A percentile compares a stretch with the other conserved stretches of the same genome.
phyloP scores from a whole-genome alignment of 2,888 invertebrate genomes.

The Cosmia trapezina region DNA sequence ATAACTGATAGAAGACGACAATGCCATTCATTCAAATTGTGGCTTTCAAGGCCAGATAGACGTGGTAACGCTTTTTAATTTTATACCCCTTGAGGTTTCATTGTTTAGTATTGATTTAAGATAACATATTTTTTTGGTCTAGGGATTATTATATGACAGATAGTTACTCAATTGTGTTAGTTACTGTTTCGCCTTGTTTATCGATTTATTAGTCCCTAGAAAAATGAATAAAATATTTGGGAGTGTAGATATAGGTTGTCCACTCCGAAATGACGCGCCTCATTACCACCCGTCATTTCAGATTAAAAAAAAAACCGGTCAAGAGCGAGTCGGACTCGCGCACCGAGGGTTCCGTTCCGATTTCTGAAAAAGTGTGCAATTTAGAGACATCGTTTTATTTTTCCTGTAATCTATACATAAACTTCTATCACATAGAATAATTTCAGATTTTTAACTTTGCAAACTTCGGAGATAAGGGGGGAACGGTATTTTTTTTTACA shows the following conservation, averaged over 20 bases:
- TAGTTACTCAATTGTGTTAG: neutral
- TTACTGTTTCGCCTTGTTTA: neutral
- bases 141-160: neutral
- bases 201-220: neutral
- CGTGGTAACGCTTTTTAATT: conserved; percentile 34
- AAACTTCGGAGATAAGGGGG: no score
- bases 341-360: no score
- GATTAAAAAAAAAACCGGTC: no score
- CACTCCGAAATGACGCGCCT: no score
- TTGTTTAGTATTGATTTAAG: conserved; percentile 15
- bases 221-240: neutral
- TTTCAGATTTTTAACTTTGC: no score
- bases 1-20: conserved; percentile 65
- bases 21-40: conserved; percentile 63
- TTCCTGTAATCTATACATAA: no score
- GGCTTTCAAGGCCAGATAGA: conserved; percentile 46
- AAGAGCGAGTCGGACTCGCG: no score
- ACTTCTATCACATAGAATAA: no score
- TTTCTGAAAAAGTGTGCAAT: no score
- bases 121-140: neutral
- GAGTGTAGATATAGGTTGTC: neutral
- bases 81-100: conserved; percentile 12
- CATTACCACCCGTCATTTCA: no score
- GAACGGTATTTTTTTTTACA: no score
- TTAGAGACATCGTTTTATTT: no score